These are phyloP conservation scores for Gibbula magus DNA, from an alignment of 2,888 invertebrate genomes.

Conservation along the genomic window DNA sequence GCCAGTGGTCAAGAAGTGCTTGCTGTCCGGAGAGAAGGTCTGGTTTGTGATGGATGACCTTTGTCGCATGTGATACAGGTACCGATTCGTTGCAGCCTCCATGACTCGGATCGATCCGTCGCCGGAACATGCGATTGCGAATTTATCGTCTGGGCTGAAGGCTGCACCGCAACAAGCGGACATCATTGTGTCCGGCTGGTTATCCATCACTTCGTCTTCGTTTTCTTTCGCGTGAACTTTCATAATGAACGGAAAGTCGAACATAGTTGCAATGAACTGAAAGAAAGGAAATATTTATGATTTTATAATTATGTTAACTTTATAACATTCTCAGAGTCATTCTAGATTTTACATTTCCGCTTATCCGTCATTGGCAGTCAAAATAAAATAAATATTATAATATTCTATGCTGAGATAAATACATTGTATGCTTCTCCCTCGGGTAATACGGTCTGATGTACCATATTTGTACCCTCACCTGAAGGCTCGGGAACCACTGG, in stretches of 20 bases:
- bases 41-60: conserved; percentile 51
- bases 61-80: conserved; percentile 53
- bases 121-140: conserved; percentile 51
- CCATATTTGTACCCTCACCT: too few relatives aligned
- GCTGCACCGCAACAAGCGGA: conserved; percentile 44
- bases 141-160: conserved; percentile 55
- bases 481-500: too few relatives aligned
- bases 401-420: too few relatives aligned
- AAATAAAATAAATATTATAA: not conserved
- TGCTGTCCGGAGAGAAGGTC: conserved; percentile 52
- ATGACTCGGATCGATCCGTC: conserved; percentile 60
- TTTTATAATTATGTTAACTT: not conserved
- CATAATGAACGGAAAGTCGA: conserved; percentile 59
- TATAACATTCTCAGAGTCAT: not conserved
- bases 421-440: too few relatives aligned
- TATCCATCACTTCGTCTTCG: conserved; percentile 25
- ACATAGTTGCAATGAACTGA: conserved; percentile 59
- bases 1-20: conserved; percentile 56
- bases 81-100: conserved; percentile 44
- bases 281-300: too few relatives aligned
- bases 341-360: not conserved
- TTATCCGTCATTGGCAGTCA: not conserved
- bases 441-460: too few relatives aligned
- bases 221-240: conserved; percentile 36
- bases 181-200: conserved; percentile 57